Conservation (phyloP, 1,140 invertebrate genomes). For the Drosophila bifasciata region DNA sequence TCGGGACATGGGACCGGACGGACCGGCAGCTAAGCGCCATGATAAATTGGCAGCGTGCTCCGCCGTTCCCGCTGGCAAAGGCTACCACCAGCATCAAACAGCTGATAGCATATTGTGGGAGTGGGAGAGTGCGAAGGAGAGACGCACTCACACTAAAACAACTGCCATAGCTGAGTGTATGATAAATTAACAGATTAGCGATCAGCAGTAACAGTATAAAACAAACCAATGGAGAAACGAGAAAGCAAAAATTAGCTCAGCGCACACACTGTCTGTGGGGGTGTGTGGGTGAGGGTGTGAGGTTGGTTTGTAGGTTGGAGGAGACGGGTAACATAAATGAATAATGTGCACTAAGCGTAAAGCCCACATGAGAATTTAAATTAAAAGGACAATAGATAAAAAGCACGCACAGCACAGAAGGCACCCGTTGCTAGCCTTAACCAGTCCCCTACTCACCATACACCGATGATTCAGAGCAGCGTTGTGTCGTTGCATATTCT, state of each 20-base stretch:
- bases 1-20: constrained; percentile 6
- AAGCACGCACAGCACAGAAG: constrained; percentile 50
- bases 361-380: constrained; percentile 75
- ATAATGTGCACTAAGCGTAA: constrained; percentile 76
- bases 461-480: not conserved
- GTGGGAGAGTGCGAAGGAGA: constrained; percentile 2
- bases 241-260: constrained; percentile 51
- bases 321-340: constrained; percentile 55
- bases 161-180: constrained; percentile 31
- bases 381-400: constrained; percentile 77
- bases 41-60: constrained; percentile 45
- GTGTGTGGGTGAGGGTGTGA: not conserved
- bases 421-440: not conserved
- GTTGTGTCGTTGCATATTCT: constrained; percentile 40
- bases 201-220: constrained; percentile 49
- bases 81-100: constrained; percentile 43
- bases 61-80: not conserved
- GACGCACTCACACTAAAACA: constrained; percentile 29
- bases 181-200: constrained; percentile 70
- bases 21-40: constrained; percentile 27
- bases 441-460: not conserved
- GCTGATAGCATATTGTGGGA: constrained; percentile 23
- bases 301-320: no score
- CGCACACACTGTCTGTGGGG: constrained; percentile 17
- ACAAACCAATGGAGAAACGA: constrained; percentile 5